Base-by-base conservation (phyloP, 2,888 invertebrate species). In the Folsomia manolachei region DNA sequence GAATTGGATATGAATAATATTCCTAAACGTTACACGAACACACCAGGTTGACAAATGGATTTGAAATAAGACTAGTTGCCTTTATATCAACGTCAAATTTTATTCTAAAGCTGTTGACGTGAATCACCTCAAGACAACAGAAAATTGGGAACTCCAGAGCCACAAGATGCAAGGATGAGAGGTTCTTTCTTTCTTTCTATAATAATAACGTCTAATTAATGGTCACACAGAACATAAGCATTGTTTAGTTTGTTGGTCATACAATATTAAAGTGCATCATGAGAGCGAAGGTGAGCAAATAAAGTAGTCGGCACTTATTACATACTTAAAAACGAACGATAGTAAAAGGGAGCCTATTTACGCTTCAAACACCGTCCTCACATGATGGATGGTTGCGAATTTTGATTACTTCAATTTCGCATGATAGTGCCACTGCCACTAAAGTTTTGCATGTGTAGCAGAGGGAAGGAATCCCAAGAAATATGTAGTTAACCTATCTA, bases 81-180 rank as follows among this genome's bases (percentile, higher is more conserved):
- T 66, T 66, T 66, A 66, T 66, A 51, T 51, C 27, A 64, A 27
- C 64, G 26, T 19, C 39, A 39, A 39, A 39, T 14, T 9, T 4
- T 9, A 39, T 39, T 39, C 7, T 14, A 39, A n/a, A 39, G 39
- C 39, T 39, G 7, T 39, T 39, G 56, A 56, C 11, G 18, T 51
- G 18, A 51, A 14, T 56, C 56, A 21, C 56, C 7, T 21, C 4
- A 21, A 19, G 19, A 14, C 21, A 14, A 56, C 19, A 56, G 56
- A 56, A 56, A 56, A n/a, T 14, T 66, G 65, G 65, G 65, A 66
- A 66, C 65, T 66, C 65, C 65, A 66, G n/a, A n/a, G 65, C 65
- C 51, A 56, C 21, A 4, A n/a, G n/a, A n/a, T 56, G 56, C 4
- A n/a, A 56, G 4, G 56, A 21, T 19, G 7, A 56, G n/a, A 56